Conservation (phyloP, 1,140 invertebrate species). For the Ctenoplectra terminalis region DNA sequence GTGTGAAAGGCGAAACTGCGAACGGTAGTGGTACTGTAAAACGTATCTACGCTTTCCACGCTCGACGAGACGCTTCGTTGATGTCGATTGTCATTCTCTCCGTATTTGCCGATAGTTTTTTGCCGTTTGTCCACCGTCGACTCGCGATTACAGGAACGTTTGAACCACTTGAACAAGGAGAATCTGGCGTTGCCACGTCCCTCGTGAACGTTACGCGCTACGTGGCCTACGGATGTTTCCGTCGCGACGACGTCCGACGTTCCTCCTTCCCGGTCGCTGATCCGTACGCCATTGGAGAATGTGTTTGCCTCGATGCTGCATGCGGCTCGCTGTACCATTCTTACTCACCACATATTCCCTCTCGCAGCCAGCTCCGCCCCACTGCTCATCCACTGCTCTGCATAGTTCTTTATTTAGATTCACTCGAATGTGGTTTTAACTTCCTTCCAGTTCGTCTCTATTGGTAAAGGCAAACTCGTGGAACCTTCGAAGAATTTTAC, state of each 20-base stretch:
- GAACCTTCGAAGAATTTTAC: constrained; percentile 24
- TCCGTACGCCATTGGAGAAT: constrained; percentile 67
- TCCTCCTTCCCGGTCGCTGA: constrained; percentile 50
- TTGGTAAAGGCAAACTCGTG: constrained; percentile 38
- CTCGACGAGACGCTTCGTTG: constrained; percentile 77
- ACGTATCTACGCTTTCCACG: constrained; percentile 84
- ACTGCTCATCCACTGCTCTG: constrained; percentile 44
- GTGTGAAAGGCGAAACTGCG: constrained; percentile 88
- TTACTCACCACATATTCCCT: constrained; percentile 66
- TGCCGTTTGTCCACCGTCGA: constrained; percentile 58
- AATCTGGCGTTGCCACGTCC: constrained; percentile 62
- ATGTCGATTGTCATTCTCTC: constrained; percentile 18
- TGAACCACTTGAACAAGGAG: constrained; percentile 79
- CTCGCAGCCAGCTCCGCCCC: constrained; percentile 40
- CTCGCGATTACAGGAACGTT: constrained; percentile 60
- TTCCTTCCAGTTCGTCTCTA: constrained; percentile 60
- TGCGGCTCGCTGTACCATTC: constrained; percentile 75
- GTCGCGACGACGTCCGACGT: constrained; percentile 57
- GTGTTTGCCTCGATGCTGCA: constrained; percentile 62
- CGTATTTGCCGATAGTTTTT: constrained; percentile 31
- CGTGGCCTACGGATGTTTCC: constrained; percentile 58
- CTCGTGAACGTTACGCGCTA: constrained; percentile 38
- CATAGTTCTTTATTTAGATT: constrained; percentile 77
- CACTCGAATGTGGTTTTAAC: constrained; percentile 63
- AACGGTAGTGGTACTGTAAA: constrained; percentile 87